Conservation (phyloP, 37 sponge, comb jelly and placozoan species). For the Spongilla lacustris region DNA sequence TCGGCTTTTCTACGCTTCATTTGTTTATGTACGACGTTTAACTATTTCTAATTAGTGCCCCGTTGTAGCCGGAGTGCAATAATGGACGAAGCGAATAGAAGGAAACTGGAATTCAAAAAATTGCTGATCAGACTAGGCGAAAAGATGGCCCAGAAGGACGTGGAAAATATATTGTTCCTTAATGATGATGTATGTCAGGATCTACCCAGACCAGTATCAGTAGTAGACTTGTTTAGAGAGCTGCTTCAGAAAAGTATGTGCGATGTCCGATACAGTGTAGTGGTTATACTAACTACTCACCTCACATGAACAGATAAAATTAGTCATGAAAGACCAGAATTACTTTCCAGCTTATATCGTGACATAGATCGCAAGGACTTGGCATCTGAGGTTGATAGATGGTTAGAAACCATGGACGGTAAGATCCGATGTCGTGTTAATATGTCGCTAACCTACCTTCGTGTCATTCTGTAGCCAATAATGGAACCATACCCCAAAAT, state of each 20-base stretch:
- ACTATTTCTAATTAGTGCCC: neutral
- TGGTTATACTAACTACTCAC: neutral
- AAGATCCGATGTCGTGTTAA: neutral
- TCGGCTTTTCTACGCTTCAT: neutral
- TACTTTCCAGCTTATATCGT: neutral
- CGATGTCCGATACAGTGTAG: neutral
- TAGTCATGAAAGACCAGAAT: neutral
- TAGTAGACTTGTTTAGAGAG: neutral
- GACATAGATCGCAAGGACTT: neutral
- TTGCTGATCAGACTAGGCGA: neutral
- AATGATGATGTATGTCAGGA: neutral
- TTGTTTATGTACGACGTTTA: neutral
- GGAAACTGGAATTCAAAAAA: neutral
- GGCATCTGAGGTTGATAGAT: neutral
- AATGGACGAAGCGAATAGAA: neutral
- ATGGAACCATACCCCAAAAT: neutral
- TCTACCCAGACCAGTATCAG: neutral
- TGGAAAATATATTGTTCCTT: neutral
- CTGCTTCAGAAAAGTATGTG: neutral
- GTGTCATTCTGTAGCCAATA: neutral
- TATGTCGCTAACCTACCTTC: neutral
- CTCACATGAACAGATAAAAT: neutral
- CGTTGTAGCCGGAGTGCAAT: too few relatives aligned
- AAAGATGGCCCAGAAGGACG: neutral
- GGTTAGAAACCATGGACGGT: neutral